phyloP scores from a whole-genome alignment of 2,113 vertebrate species.

The Peromyscus californicus region DNA sequence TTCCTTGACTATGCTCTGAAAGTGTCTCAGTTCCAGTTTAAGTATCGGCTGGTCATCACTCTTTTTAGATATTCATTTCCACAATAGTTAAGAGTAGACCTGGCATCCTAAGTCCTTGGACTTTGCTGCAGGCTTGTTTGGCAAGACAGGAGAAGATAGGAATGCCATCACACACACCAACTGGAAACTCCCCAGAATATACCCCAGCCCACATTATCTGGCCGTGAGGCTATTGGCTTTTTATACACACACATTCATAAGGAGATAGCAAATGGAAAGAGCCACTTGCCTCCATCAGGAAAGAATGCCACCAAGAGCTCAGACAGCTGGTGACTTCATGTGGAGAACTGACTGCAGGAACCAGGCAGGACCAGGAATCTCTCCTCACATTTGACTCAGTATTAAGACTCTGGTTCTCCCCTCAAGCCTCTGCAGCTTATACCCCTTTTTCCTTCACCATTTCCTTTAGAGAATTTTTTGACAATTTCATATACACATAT shows the following conservation, averaged over 20 bases:
- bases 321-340: slow-evolving; percentile 54
- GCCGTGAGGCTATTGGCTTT: slow-evolving; percentile 40
- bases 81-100: slow-evolving; percentile 26
- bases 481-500: not conserved
- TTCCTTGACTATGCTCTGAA: slow-evolving; percentile 36
- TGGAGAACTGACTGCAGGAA: not conserved
- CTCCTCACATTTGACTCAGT: not conserved
- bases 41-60: not conserved
- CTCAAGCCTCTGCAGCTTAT: not conserved
- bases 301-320: slow-evolving; percentile 48
- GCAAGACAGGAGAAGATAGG: slow-evolving; percentile 43
- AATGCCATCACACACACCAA: slow-evolving; percentile 50
- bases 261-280: slow-evolving; percentile 65
- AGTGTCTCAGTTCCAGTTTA: slow-evolving; percentile 4
- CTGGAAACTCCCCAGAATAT: slow-evolving; percentile 43
- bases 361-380: not conserved
- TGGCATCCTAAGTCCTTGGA: not conserved
- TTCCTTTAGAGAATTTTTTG: not conserved
- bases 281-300: slow-evolving; percentile 22
- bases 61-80: slow-evolving; percentile 26
- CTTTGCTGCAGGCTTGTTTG: slow-evolving; percentile 48
- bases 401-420: not conserved
- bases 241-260: slow-evolving; percentile 43
- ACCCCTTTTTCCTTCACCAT: too few species aligned
- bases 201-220: not conserved